Conservation (phyloP, 1,140 invertebrate genomes). For the Philopotamus ludificatus region DNA sequence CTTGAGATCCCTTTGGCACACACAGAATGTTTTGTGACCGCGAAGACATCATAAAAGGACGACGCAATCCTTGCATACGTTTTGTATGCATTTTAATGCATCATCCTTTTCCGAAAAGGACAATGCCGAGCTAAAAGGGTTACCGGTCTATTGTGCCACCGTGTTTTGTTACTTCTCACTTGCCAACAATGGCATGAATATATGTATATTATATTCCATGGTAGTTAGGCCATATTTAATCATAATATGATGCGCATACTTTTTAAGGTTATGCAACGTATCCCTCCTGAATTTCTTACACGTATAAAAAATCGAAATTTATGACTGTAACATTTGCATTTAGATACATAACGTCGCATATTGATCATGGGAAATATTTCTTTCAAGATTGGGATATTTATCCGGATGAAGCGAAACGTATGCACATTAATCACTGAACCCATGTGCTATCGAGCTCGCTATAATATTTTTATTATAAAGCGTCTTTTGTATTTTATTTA, state of each 20-base stretch:
- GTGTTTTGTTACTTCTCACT: constrained; percentile 35
- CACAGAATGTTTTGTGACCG: constrained; percentile 5
- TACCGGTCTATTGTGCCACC: constrained; percentile 18
- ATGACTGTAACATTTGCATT: constrained; percentile 21
- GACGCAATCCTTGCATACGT: constrained; percentile 14
- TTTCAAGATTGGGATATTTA: constrained; percentile 30
- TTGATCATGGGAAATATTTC: constrained; percentile 35
- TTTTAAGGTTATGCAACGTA: background rate
- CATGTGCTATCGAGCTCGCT: no score
- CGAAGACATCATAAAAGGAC: constrained; percentile 21
- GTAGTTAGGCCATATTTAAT: constrained; percentile 34
- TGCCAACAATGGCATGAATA: constrained; percentile 37
- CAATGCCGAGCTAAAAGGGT: constrained; percentile 26
- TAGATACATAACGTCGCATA: constrained; percentile 20
- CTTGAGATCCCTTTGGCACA: no score
- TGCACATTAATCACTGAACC: constrained; percentile 20
- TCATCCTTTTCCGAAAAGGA: background rate
- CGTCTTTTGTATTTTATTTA: no score
- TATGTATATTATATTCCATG: constrained; percentile 22
- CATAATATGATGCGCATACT: constrained; percentile 9
- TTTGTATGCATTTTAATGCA: constrained; percentile 15
- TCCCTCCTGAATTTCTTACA: background rate
- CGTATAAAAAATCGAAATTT: constrained; percentile 5
- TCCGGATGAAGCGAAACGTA: constrained; percentile 20
- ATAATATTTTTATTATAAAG: no score